Evolutionary conservation across 1,140 invertebrate genomes (phyloP).

Genomic region (Phymorhynchus buccinoides): DNA sequence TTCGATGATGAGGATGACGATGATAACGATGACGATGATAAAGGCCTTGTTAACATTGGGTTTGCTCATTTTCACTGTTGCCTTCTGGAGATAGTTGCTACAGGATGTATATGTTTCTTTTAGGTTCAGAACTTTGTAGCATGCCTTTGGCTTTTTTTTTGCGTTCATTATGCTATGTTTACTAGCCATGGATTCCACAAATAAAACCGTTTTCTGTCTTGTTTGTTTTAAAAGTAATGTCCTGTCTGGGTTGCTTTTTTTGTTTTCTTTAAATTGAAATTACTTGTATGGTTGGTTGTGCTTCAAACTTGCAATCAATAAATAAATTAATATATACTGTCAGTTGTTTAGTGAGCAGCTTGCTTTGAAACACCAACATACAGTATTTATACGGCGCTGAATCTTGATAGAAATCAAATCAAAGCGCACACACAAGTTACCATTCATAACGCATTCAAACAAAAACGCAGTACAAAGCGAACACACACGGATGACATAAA

Average conservation of each 20-base stretch:
- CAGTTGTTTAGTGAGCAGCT: background rate
- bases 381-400: too few relatives aligned
- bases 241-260: background rate
- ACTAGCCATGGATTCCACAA: slow-evolving; percentile 27
- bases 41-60: slow-evolving; percentile 6
- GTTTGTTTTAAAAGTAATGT: background rate
- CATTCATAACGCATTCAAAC: too few relatives aligned
- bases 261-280: background rate
- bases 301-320: background rate
- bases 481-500: too few relatives aligned
- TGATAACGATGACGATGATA: too few relatives aligned
- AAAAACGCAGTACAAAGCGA: too few relatives aligned
- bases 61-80: slow-evolving; percentile 39
- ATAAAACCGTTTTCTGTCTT: slow-evolving; percentile 20
- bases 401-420: too few relatives aligned
- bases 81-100: slow-evolving; percentile 29
- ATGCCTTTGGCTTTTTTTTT: slow-evolving; percentile 12
- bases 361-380: too few relatives aligned
- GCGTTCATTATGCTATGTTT: too few relatives aligned
- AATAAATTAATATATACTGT: background rate
- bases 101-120: slow-evolving; percentile 35
- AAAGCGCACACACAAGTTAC: too few relatives aligned
- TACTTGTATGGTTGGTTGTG: background rate
- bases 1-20: too few relatives aligned
- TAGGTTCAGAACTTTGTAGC: slow-evolving; percentile 21